Conservation (phyloP, 2,888 invertebrate genomes). For the Galeopsomyia nigrocyanea region DNA sequence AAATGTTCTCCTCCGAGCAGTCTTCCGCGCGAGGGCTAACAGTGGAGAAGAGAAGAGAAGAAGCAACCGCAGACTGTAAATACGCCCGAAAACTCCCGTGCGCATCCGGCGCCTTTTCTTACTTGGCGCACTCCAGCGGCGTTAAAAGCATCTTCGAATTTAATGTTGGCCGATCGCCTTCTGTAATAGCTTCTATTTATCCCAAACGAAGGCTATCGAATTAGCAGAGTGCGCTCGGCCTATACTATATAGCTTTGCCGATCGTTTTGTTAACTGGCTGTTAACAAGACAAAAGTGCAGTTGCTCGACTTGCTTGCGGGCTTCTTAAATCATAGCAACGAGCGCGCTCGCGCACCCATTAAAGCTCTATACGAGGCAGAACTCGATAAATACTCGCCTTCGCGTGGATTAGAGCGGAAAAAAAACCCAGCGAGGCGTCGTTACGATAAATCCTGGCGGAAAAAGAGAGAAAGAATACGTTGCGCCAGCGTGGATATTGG, state of each 20-base stretch:
- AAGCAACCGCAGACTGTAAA: constrained; percentile 43
- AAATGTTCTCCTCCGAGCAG: constrained; percentile 32
- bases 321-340: constrained; percentile 38
- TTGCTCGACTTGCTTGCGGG: not conserved
- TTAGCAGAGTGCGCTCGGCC: too few species aligned
- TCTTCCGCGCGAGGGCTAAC: not conserved
- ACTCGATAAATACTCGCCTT: constrained; percentile 42
- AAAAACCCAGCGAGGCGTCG: not conserved
- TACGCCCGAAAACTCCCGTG: constrained; percentile 5
- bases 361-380: constrained; percentile 7
- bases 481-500: not conserved
- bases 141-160: too few species aligned
- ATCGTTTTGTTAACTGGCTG: constrained; percentile 12
- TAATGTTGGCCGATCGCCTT: too few species aligned
- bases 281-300: constrained; percentile 32
- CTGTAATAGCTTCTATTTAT: too few species aligned
- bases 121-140: too few species aligned
- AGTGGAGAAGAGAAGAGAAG: too few species aligned
- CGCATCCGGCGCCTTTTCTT: too few species aligned
- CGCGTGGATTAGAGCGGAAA: constrained; percentile 34
- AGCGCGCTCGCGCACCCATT: not conserved
- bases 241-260: too few species aligned
- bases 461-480: not conserved
- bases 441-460: not conserved
- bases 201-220: too few species aligned